phyloP scores from a whole-genome alignment of 2,797 vertebrate species.

The Dipus sagitta region DNA sequence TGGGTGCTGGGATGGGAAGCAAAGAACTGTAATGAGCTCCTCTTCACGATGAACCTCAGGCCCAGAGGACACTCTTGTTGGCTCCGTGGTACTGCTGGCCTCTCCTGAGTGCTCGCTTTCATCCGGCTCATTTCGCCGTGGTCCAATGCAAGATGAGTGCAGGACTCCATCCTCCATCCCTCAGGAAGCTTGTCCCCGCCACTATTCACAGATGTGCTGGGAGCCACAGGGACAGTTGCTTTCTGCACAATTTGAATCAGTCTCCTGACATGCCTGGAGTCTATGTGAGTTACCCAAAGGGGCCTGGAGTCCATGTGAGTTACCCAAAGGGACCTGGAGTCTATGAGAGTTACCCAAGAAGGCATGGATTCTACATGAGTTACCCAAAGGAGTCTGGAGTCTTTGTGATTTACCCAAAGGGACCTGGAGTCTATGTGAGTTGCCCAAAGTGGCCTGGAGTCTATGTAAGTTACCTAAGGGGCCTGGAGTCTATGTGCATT shows the following conservation, averaged over 20 bases:
- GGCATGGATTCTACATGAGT: too few relatives aligned
- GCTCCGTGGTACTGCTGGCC: neutral
- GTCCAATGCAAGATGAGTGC: rapidly evolving
- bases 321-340: too few relatives aligned
- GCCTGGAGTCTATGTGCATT: too few relatives aligned
- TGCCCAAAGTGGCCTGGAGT: too few relatives aligned
- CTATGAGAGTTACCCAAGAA: too few relatives aligned
- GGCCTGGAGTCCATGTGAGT: rapidly evolving
- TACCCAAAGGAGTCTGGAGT: too few relatives aligned
- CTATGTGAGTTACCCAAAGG: too few relatives aligned
- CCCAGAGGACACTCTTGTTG: neutral
- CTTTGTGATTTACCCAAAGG: too few relatives aligned
- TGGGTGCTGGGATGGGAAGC: neutral
- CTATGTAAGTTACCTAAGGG: too few relatives aligned
- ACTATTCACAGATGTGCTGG: neutral
- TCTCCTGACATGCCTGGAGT: rapidly evolving
- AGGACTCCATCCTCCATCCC: neutral
- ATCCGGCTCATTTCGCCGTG: neutral
- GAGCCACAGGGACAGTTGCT: neutral
- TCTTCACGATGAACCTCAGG: too few relatives aligned
- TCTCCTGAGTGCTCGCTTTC: neutral
- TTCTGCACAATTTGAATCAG: neutral
- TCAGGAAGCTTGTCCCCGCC: neutral
- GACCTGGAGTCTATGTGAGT: too few relatives aligned
- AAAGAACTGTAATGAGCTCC: neutral